phyloP scores from a whole-genome alignment of 1,140 invertebrate species.

The Euwallacea similis region DNA sequence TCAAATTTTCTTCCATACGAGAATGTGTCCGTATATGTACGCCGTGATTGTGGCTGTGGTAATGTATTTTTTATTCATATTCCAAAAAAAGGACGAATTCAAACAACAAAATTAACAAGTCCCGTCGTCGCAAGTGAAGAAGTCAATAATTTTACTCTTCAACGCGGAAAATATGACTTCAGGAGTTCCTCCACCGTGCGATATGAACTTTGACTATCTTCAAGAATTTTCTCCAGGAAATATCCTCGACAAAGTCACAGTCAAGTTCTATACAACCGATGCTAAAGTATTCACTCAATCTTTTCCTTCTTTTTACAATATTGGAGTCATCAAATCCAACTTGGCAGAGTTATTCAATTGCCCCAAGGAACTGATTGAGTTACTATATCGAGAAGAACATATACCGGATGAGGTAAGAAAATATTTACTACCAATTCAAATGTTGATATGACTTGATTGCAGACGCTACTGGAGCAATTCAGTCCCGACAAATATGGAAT shows the following conservation, averaged over 20 bases:
- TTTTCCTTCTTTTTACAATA: constrained; percentile 37
- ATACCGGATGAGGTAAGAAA: constrained; percentile 23
- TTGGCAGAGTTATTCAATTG: constrained; percentile 24
- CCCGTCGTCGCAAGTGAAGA: neutral
- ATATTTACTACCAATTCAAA: neutral
- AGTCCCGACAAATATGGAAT: constrained; percentile 41
- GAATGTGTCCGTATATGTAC: too few relatives aligned
- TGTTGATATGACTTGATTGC: constrained; percentile 4
- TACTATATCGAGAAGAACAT: constrained; percentile 26
- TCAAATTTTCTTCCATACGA: too few relatives aligned
- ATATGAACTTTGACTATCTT: constrained; percentile 19
- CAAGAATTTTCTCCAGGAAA: constrained; percentile 6
- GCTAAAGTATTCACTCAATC: constrained; percentile 47
- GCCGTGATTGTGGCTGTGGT: too few relatives aligned
- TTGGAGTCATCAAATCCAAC: constrained; percentile 17
- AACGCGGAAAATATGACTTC: neutral
- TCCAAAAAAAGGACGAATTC: too few relatives aligned
- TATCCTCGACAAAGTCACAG: constrained; percentile 39
- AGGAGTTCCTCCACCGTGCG: neutral
- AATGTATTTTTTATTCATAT: too few relatives aligned
- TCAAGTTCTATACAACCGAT: constrained; percentile 47
- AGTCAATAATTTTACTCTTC: neutral
- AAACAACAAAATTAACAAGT: too few relatives aligned
- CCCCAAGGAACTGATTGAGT: constrained; percentile 15
- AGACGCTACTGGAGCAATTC: constrained; percentile 32